Evolutionary conservation across 2,888 invertebrate species (phyloP), one percentile per base, ranked within the genome.

Genomic region (Epinotia ramella): DNA sequence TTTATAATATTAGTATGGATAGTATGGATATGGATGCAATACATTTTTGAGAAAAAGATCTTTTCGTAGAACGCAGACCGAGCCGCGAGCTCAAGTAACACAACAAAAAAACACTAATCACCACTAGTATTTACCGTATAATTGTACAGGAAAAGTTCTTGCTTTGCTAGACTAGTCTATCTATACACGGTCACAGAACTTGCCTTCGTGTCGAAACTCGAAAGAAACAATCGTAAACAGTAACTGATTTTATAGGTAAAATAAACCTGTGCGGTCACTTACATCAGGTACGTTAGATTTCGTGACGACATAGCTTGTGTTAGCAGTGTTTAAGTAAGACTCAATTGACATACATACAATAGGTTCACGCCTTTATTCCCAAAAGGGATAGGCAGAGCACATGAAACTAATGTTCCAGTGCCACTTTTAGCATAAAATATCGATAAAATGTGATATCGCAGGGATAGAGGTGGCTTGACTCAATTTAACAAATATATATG

Each of bases 101-200:
- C 28, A 62, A 24, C 4, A 3, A 63, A 63, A 12, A 40, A 18
- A 63, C n/a, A 44, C 63, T n/a, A 63, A 18, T 40, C 40, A 44
- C 18, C 11, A 33, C 12, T 33, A 40, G 20, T 20, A 57, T 44
- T 44, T 44, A 9, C 28, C 28, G n/a, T 3, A 16, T 53, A 53
- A 53, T 53, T 53, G n/a, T 18, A 33, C 66, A 53, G 49, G 65
- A 65, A 65, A 49, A 24, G 4, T 66, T 53, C 33, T 66, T 28
- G 33, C 28, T 66, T 16, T 7, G 33, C n/a, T 16, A 49, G 16
- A 62, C 28, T 33, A 18, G 63, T 40, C 60, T 60, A 60, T 28
- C n/a, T 20, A 20, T 20, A 20, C 6, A 16, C 28, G 16, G n/a
- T 33, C 6, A 2, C 16, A 28, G 16, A 60, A 33, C 60, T n/a